Evolutionary conservation across 2,888 invertebrate genomes (phyloP).

Genomic region (Drosophila antonietae): DNA sequence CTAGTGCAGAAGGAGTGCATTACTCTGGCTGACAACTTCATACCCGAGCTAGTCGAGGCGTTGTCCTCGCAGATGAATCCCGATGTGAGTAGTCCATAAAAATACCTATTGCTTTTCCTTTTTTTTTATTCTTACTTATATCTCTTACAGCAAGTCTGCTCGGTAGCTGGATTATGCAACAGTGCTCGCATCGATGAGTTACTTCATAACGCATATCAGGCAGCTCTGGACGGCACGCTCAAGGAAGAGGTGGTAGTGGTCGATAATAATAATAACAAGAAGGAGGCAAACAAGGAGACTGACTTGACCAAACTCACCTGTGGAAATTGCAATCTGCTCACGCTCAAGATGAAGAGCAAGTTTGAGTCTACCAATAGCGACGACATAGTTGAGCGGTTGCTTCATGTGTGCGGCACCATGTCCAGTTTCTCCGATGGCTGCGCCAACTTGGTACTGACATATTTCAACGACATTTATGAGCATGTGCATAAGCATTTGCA

Average conservation of each 20-base stretch:
- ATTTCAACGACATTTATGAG: slow-evolving; percentile 90
- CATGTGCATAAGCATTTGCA: slow-evolving; percentile 88
- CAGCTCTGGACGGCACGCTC: slow-evolving; percentile 65
- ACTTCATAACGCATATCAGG: slow-evolving; percentile 83
- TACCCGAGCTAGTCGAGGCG: slow-evolving; percentile 94
- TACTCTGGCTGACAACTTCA: slow-evolving; percentile 92
- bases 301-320: slow-evolving; percentile 69
- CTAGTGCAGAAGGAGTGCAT: slow-evolving; percentile 90
- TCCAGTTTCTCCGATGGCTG: slow-evolving; percentile 92
- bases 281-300: slow-evolving; percentile 4
- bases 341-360: slow-evolving; percentile 77
- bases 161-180: slow-evolving; percentile 95
- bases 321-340: slow-evolving; percentile 81
- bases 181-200: slow-evolving; percentile 89
- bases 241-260: slow-evolving; percentile 46
- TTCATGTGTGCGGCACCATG: slow-evolving; percentile 88
- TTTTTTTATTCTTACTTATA: neutral
- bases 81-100: slow-evolving; percentile 84
- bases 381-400: slow-evolving; percentile 81
- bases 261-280: neutral
- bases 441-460: slow-evolving; percentile 89
- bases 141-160: slow-evolving; percentile 88
- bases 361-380: slow-evolving; percentile 81
- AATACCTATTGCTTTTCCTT: neutral
- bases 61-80: slow-evolving; percentile 96